phyloP scores from a whole-genome alignment of 2,888 invertebrate species.

The Melinaea marsaeus region DNA sequence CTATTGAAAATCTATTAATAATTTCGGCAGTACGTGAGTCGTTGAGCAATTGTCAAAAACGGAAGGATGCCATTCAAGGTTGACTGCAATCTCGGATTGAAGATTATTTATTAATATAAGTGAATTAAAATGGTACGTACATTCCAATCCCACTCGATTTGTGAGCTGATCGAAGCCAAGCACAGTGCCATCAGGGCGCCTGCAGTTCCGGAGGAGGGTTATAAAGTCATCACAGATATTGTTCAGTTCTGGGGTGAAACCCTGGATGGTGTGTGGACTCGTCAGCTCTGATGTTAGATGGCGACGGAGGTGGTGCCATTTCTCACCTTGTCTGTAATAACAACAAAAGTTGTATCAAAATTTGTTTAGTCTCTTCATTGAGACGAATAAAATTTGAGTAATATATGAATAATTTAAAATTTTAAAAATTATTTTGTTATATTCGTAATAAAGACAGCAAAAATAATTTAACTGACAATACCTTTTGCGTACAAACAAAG shows the following conservation, averaged over 20 bases:
- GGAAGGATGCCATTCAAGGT: no score
- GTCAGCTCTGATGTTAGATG: slow-evolving; percentile 86
- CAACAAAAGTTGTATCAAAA: not conserved
- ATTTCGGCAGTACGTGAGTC: no score
- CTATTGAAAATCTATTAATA: no score
- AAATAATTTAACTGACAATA: slow-evolving; percentile 10
- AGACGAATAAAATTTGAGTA: no score
- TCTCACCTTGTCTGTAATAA: slow-evolving; percentile 82
- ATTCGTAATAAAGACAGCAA: slow-evolving; percentile 8
- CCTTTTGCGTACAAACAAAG: slow-evolving; percentile 17
- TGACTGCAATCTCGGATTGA: no score
- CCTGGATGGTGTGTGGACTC: slow-evolving; percentile 85
- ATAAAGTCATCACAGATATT: slow-evolving; percentile 88
- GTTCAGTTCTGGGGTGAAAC: slow-evolving; percentile 86
- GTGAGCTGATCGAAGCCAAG: slow-evolving; percentile 84
- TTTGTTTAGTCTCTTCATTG: not conserved
- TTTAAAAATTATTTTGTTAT: no score
- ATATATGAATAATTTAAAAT: not conserved
- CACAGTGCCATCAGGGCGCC: slow-evolving; percentile 72
- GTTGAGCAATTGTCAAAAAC: no score
- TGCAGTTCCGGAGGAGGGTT: slow-evolving; percentile 78
- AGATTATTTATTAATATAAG: not conserved
- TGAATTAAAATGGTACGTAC: slow-evolving; percentile 58
- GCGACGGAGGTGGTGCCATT: slow-evolving; percentile 85
- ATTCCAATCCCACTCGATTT: slow-evolving; percentile 88